Evolutionary conservation across 2,113 vertebrate genomes (phyloP), one percentile per base, ranked within the genome.

Genomic region (Caretta caretta): DNA sequence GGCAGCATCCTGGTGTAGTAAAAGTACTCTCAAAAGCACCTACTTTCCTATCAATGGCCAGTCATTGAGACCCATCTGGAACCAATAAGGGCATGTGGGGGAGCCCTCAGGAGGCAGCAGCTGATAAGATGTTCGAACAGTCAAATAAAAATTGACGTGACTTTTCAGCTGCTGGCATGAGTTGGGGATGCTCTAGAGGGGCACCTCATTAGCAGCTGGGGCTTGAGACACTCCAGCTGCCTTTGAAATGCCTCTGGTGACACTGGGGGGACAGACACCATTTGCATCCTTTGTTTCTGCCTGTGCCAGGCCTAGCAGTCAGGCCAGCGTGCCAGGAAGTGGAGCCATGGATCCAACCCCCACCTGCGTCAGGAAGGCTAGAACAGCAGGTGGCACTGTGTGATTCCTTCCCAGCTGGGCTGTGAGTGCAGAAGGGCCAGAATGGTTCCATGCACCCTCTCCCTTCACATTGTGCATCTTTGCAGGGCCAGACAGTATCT

Each of bases 41-140:
- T 97, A 94, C 91, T 97, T 97, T 97, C 91, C 97, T 96, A 96
- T 97, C 97, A 96, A 97, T 97, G 97, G 96, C 93, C 79, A 87
- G 54, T 72, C 93, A 57, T 76, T 92, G 59, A 79, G 90, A 88
- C 80, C 76, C 92, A 49, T 90, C 91, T 82, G 0, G 7, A 76
- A 56, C 91, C 38, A 81, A 88, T 96, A 88, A 0, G 3, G 94
- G 84, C 80, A 24, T 0, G 62, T 24, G 91, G 90, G 90, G 95
- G 42, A 90, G 90, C 94, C 89, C 53, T 92, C 46, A 85, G n/a
- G 57, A 27, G 92, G 49, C 72, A n/a, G 78, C 48, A 62, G 82
- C 51, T 88, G 69, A n/a, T 38, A 89, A 90, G 50, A 5, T 8
- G 31, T 19, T 8, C 90, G 90, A 86, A 46, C 10, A 2, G 1